phyloP scores from a whole-genome alignment of 2,888 invertebrate genomes.

The Campopleginae sp. region DNA sequence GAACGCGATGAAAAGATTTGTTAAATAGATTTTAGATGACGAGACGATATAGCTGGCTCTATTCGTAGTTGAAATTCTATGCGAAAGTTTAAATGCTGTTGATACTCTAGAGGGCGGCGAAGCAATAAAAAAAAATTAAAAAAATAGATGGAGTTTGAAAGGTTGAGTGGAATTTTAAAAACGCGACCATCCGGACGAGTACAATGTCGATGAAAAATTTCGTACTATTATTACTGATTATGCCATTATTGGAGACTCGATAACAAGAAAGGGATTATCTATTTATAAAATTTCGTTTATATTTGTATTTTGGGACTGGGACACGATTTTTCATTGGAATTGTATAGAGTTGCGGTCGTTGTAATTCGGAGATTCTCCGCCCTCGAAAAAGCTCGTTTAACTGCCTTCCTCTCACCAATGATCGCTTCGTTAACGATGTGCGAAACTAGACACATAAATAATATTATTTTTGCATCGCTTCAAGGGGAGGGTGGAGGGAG shows the following conservation, averaged over 20 bases:
- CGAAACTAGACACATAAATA: conserved; percentile 70
- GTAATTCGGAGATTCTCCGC: conserved; percentile 63
- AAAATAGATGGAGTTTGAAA: not conserved
- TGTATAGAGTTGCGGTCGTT: not conserved
- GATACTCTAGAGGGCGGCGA: conserved; percentile 69
- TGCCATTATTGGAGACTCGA: not conserved
- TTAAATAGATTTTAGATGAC: conserved; percentile 79
- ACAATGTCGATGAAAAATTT: conserved; percentile 9
- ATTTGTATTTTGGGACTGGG: not conserved
- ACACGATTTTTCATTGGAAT: conserved; percentile 3
- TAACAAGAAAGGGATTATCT: not conserved
- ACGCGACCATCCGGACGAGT: not conserved
- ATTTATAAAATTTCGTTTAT: not conserved
- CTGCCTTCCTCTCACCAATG: conserved; percentile 72
- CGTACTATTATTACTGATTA: not conserved
- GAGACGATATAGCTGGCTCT: conserved; percentile 82
- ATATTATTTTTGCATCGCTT: conserved; percentile 73
- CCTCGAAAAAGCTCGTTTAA: conserved; percentile 72
- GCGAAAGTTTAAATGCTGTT: conserved; percentile 75
- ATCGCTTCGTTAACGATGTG: conserved; percentile 71
- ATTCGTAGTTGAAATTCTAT: conserved; percentile 79
- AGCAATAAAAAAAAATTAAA: conserved; percentile 45
- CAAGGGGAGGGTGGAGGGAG: conserved; percentile 28
- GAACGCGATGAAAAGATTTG: conserved; percentile 74
- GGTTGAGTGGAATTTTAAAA: not conserved